These are phyloP conservation scores for Scrobipalpa atriplicella DNA, from an alignment of 2,888 invertebrate genomes.

Conservation along the genomic window DNA sequence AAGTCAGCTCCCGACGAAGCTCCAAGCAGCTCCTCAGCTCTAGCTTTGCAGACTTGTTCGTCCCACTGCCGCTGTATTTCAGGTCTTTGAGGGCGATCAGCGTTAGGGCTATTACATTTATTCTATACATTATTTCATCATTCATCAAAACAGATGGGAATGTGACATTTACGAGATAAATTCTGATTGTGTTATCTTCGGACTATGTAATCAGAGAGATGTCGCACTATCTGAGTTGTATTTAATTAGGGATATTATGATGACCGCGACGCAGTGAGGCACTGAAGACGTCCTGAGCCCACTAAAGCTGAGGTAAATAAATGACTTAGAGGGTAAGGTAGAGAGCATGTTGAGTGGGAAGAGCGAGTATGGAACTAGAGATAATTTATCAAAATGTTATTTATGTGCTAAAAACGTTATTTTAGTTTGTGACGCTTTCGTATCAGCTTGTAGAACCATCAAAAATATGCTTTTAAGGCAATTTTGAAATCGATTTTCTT, in stretches of 20 bases:
- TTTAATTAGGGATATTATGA: slow-evolving; percentile 70
- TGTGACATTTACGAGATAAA: slow-evolving; percentile 40
- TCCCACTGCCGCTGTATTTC: no score
- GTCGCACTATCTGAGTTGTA: slow-evolving; percentile 57
- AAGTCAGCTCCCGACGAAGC: no score
- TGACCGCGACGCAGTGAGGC: slow-evolving; percentile 67
- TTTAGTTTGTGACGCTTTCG: no score
- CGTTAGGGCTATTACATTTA: neutral
- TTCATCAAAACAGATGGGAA: slow-evolving; percentile 10
- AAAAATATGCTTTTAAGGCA: no score
- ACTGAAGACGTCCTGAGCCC: slow-evolving; percentile 52
- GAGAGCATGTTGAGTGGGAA: neutral
- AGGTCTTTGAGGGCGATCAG: no score
- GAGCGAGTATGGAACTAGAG: slow-evolving; percentile 32
- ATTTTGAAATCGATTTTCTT: no score
- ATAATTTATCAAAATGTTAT: no score
- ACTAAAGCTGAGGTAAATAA: slow-evolving; percentile 42
- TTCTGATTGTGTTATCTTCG: slow-evolving; percentile 48
- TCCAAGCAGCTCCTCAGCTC: no score
- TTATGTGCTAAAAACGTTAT: no score
- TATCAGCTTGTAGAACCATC: no score
- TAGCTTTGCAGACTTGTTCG: no score
- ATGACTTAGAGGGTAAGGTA: neutral
- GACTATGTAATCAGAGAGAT: slow-evolving; percentile 64
- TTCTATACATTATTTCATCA: slow-evolving; percentile 5